phyloP scores from a whole-genome alignment of 2,888 invertebrate genomes.

The Antitype chi region DNA sequence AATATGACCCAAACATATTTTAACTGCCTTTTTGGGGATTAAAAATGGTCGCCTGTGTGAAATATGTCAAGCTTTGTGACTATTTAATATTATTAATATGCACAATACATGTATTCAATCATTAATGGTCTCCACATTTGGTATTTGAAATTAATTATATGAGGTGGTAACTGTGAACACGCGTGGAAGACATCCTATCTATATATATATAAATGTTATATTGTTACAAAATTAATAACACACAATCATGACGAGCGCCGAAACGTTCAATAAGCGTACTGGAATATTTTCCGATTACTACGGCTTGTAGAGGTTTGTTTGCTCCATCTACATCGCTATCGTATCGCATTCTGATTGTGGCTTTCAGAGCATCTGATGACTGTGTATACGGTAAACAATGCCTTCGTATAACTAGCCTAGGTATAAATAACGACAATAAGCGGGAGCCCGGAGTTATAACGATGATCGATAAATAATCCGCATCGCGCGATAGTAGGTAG shows the following conservation, averaged over 20 bases:
- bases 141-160: slow-evolving; percentile 52
- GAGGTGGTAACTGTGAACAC: slow-evolving; percentile 36
- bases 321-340: slow-evolving; percentile 53
- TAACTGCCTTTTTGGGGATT: slow-evolving; percentile 70
- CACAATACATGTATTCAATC: not conserved
- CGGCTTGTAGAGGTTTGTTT: slow-evolving; percentile 56
- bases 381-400: slow-evolving; percentile 53
- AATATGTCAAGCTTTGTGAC: slow-evolving; percentile 57
- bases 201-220: slow-evolving; percentile 24
- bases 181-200: slow-evolving; percentile 4
- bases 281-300: slow-evolving; percentile 62
- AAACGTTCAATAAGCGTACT: slow-evolving; percentile 65
- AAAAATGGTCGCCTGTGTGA: slow-evolving; percentile 60
- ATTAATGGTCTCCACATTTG: slow-evolving; percentile 1
- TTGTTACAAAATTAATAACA: slow-evolving; percentile 55
- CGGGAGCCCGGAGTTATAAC: slow-evolving; percentile 39
- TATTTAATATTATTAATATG: slow-evolving; percentile 14
- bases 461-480: slow-evolving; percentile 72
- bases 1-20: slow-evolving; percentile 71
- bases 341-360: slow-evolving; percentile 67
- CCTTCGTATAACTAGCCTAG: slow-evolving; percentile 39
- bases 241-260: slow-evolving; percentile 57
- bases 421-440: slow-evolving; percentile 54
- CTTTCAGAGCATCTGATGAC: slow-evolving; percentile 51
- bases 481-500: slow-evolving; percentile 65